These are phyloP conservation scores for Oriolus oriolus DNA, from an alignment of 2,113 vertebrate genomes.

Conservation along the genomic window DNA sequence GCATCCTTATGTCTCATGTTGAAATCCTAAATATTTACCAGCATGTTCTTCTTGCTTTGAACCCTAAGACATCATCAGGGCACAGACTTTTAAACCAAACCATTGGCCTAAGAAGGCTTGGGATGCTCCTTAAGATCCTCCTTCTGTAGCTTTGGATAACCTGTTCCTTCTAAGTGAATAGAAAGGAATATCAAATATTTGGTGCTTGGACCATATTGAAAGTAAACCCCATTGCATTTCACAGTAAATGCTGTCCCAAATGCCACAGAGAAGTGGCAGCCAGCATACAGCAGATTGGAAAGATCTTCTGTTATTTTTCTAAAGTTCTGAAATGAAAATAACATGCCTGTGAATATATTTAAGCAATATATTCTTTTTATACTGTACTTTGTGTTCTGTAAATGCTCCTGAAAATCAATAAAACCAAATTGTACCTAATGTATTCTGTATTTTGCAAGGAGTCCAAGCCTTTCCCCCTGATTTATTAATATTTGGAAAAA, in stretches of 20 bases:
- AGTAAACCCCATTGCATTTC: background rate
- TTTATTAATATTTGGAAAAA: background rate
- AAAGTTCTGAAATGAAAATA: background rate
- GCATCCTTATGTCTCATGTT: background rate
- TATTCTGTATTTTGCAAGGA: background rate
- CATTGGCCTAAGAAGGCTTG: background rate
- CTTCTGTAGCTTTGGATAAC: background rate
- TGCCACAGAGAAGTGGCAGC: background rate
- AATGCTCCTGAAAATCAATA: conserved; percentile 6
- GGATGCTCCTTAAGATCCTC: background rate
- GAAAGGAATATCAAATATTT: background rate
- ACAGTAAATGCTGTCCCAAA: background rate
- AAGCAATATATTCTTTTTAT: background rate
- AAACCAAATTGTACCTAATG: background rate
- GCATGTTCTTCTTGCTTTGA: background rate
- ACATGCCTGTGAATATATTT: background rate
- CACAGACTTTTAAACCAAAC: background rate
- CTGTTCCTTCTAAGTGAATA: background rate
- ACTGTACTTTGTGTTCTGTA: background rate
- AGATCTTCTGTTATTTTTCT: background rate
- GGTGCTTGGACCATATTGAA: background rate
- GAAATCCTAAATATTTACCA: background rate
- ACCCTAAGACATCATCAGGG: background rate
- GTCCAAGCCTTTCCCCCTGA: background rate
- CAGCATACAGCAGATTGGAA: background rate